These are phyloP conservation scores for Drosophila greeni DNA, from an alignment of 2,888 invertebrate species.

Conservation along the genomic window DNA sequence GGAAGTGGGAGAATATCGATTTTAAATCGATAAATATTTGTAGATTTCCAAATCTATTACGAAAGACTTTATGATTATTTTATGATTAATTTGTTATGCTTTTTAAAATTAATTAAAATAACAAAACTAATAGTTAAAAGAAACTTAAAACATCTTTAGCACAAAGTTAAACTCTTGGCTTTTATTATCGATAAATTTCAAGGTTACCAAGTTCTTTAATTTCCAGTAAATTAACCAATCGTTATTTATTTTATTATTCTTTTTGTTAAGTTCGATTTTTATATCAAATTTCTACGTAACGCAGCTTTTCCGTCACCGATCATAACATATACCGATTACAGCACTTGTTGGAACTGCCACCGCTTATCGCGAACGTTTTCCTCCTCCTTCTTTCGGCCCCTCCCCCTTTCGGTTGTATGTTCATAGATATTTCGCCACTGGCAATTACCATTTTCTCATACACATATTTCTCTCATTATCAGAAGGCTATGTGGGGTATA, in stretches of 20 bases:
- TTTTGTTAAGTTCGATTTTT: too few relatives aligned
- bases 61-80: too few relatives aligned
- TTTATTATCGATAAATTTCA: neutral
- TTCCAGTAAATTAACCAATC: neutral
- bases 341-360: conserved; percentile 3
- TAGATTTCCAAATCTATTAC: neutral
- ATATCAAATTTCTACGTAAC: neutral
- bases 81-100: neutral
- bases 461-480: conserved; percentile 20
- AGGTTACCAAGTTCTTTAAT: neutral
- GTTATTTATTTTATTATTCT: neutral
- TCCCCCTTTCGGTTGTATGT: neutral
- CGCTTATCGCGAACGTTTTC: conserved; percentile 13
- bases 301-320: conserved; percentile 8
- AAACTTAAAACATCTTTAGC: neutral
- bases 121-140: neutral
- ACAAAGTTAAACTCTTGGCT: neutral
- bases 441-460: conserved; percentile 31
- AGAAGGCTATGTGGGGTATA: conserved; percentile 12
- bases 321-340: conserved; percentile 18
- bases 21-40: neutral
- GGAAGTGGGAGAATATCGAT: neutral
- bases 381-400: neutral
- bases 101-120: neutral
- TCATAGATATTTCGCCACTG: conserved; percentile 28